These are phyloP conservation scores for Pangasius macronema DNA, from an alignment of 2,797 vertebrate species.

Conservation along the genomic window DNA sequence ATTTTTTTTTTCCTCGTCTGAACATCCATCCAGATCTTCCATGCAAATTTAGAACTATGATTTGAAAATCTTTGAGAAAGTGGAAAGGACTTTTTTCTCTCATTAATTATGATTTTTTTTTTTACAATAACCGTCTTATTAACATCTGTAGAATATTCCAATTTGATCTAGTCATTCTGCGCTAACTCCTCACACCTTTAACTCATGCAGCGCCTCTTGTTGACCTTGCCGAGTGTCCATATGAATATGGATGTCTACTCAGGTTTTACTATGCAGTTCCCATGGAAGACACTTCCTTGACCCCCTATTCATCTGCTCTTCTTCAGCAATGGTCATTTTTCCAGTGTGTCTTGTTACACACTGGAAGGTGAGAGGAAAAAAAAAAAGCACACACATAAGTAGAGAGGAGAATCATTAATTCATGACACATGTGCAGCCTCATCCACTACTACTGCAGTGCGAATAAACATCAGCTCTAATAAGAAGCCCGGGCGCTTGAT, in stretches of 20 bases:
- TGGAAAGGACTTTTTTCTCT: background rate
- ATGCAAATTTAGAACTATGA: conserved; percentile 32
- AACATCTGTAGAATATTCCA: conserved; percentile 41
- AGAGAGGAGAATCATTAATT: conserved; percentile 53
- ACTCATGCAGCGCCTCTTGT: conserved; percentile 44
- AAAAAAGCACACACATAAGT: conserved; percentile 36
- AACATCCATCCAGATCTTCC: conserved; percentile 9
- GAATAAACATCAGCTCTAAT: conserved; percentile 60
- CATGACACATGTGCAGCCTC: conserved; percentile 50
- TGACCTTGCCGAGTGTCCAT: conserved; percentile 49
- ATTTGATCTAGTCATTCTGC: conserved; percentile 34
- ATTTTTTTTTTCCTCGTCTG: background rate
- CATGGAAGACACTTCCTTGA: conserved; percentile 45
- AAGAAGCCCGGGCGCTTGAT: conserved; percentile 49
- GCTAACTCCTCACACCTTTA: conserved; percentile 29
- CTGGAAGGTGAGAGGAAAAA: conserved; percentile 20
- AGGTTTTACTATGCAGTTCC: conserved; percentile 53
- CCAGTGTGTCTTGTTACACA: conserved; percentile 46
- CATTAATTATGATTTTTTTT: conserved; percentile 27
- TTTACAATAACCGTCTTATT: conserved; percentile 33
- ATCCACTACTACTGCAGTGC: conserved; percentile 45
- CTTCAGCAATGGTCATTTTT: conserved; percentile 27
- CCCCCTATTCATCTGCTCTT: conserved; percentile 38
- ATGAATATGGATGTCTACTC: conserved; percentile 56
- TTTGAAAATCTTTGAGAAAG: conserved; percentile 20